Conservation (phyloP, 2,113 vertebrate genomes). For the Larimichthys polyactis region DNA sequence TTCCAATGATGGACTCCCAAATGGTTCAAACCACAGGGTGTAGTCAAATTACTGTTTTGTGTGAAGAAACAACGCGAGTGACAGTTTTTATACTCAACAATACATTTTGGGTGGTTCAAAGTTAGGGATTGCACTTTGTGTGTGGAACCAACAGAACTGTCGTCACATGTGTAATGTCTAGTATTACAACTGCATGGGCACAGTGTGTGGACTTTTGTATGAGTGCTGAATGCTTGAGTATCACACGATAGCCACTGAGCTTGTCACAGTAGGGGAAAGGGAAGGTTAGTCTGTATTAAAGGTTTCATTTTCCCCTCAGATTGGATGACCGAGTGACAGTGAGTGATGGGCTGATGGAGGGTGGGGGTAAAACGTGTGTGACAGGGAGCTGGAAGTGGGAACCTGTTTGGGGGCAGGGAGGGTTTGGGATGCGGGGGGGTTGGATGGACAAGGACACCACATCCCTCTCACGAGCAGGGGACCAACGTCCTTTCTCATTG, state of each 20-base stretch:
- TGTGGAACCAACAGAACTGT: not conserved
- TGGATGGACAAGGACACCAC: conserved; percentile 70
- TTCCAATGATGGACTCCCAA: too few species aligned
- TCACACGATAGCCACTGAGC: conserved; percentile 42
- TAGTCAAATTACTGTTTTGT: not conserved
- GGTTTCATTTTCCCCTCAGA: conserved; percentile 51
- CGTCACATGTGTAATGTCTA: not conserved
- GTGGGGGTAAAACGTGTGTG: conserved; percentile 19
- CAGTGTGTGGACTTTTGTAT: not conserved
- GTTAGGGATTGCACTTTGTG: not conserved
- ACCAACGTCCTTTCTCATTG: conserved; percentile 57
- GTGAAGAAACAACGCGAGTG: not conserved
- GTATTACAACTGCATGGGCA: not conserved
- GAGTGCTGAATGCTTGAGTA: not conserved
- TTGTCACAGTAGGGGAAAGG: conserved; percentile 37
- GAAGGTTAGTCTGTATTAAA: conserved; percentile 52
- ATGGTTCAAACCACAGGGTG: too few species aligned
- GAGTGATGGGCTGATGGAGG: conserved; percentile 62
- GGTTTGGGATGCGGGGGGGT: not conserved
- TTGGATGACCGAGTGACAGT: conserved; percentile 56
- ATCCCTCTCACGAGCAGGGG: conserved; percentile 48
- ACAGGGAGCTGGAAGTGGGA: conserved; percentile 22
- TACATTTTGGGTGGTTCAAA: not conserved
- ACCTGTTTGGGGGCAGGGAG: not conserved
- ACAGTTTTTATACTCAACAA: not conserved